phyloP scores from a whole-genome alignment of 2,797 vertebrate species.

The Mycteria americana region DNA sequence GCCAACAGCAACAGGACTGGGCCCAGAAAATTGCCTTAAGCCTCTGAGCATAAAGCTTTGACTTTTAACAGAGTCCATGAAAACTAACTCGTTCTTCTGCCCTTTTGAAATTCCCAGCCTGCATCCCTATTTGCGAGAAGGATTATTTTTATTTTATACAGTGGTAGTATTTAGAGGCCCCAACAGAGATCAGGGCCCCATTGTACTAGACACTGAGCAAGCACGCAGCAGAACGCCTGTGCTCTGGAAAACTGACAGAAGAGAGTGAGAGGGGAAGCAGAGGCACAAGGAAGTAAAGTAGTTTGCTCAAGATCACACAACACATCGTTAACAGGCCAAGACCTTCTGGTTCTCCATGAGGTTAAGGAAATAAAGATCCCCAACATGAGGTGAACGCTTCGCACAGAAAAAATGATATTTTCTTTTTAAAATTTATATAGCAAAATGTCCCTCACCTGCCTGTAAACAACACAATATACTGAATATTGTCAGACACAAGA shows the following conservation, averaged over 20 bases:
- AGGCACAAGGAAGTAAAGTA: neutral
- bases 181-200: neutral
- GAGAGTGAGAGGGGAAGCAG: neutral
- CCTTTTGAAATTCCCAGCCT: neutral
- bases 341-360: neutral
- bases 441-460: neutral
- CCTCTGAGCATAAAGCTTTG: neutral
- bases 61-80: neutral
- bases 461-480: neutral
- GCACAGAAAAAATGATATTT: neutral
- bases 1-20: constrained; percentile 11
- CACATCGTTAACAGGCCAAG: neutral
- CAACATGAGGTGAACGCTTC: neutral
- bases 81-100: neutral
- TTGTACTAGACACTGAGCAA: neutral
- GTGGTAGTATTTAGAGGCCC: neutral
- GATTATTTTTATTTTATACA: neutral
- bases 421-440: neutral
- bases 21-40: neutral
- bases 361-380: neutral
- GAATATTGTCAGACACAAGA: neutral
- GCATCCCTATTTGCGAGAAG: neutral
- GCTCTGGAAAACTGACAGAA: neutral
- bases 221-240: neutral
- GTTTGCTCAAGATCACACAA: neutral